Conservation (phyloP, 2,888 invertebrate genomes). For the Isotomurus palustris region DNA sequence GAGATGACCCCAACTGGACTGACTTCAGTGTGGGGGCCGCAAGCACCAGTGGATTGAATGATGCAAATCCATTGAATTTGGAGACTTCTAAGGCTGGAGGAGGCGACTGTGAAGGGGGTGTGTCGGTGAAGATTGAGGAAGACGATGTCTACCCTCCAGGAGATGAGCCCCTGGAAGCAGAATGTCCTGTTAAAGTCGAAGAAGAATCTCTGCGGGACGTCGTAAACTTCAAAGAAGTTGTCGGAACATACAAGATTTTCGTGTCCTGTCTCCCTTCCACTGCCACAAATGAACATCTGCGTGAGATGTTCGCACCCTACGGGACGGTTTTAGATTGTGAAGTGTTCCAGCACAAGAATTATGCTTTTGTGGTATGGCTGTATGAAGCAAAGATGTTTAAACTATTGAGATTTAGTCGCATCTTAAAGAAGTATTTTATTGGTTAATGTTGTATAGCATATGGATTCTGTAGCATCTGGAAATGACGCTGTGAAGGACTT, state of each 20-base stretch:
- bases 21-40: too few species aligned
- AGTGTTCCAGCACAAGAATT: slow-evolving; percentile 35
- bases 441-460: slow-evolving; percentile 17
- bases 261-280: slow-evolving; percentile 36
- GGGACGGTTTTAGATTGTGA: slow-evolving; percentile 40
- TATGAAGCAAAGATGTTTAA: neutral
- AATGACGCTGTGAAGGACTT: slow-evolving; percentile 20
- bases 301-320: slow-evolving; percentile 12
- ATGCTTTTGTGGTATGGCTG: slow-evolving; percentile 42
- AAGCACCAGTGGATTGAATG: too few species aligned
- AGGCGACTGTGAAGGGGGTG: neutral
- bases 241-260: slow-evolving; percentile 36
- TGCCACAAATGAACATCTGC: slow-evolving; percentile 23
- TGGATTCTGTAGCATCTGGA: slow-evolving; percentile 19
- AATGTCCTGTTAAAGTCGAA: neutral
- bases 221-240: slow-evolving; percentile 3
- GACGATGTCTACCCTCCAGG: neutral
- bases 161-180: neutral
- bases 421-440: neutral
- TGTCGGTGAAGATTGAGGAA: neutral
- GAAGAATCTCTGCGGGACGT: neutral
- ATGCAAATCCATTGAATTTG: neutral
- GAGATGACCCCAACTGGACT: too few species aligned
- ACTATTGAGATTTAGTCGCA: neutral
- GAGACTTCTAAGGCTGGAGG: neutral